Conservation (phyloP, 1,140 invertebrate species). For the Charaxes varanes region DNA sequence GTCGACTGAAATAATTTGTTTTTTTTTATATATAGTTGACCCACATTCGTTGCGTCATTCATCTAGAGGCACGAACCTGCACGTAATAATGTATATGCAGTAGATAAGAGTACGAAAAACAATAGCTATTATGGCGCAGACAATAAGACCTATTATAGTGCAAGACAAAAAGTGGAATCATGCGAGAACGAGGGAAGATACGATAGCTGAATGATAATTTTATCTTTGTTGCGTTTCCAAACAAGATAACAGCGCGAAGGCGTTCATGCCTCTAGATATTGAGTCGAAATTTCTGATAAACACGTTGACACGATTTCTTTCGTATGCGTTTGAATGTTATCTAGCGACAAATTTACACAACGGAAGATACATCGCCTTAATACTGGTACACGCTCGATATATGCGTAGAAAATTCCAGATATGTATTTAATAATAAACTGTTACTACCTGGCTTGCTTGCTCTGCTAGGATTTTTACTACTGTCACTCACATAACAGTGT, state of each 20-base stretch:
- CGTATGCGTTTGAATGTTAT: constrained; percentile 31
- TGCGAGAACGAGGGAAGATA: constrained; percentile 29
- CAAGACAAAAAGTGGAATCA: constrained; percentile 10
- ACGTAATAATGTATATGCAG: constrained; percentile 1
- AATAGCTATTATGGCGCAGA: constrained; percentile 18
- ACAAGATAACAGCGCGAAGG: constrained; percentile 51
- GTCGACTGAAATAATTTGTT: no score
- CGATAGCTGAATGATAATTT: constrained; percentile 43
- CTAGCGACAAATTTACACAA: constrained; percentile 21
- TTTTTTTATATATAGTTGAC: no score
- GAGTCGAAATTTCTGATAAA: constrained; percentile 63
- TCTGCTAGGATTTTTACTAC: no score
- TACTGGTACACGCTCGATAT: background rate
- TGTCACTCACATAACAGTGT: no score
- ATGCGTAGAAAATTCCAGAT: background rate
- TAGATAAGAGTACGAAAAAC: constrained; percentile 26
- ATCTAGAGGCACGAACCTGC: constrained; percentile 10
- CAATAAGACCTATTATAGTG: constrained; percentile 5
- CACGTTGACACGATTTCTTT: constrained; percentile 53
- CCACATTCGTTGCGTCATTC: constrained; percentile 18
- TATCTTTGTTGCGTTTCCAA: constrained; percentile 51
- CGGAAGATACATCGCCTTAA: constrained; percentile 6
- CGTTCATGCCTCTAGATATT: constrained; percentile 45
- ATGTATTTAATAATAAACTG: no score
- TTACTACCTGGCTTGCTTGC: no score